Evolutionary conservation across 2,113 vertebrate species (phyloP).

Genomic region (Sardina pilchardus): DNA sequence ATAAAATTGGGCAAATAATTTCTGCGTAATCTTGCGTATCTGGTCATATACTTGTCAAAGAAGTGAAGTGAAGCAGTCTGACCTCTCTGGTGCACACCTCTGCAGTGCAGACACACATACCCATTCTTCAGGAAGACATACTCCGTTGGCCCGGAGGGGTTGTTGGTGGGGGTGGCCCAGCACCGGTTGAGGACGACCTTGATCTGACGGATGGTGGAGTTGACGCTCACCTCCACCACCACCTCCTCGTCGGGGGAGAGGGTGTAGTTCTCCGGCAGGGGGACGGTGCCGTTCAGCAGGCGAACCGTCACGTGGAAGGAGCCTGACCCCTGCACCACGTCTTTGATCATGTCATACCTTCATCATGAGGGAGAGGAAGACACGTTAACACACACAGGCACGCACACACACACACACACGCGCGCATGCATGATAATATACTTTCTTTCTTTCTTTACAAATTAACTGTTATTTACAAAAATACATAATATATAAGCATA

Average conservation of each 20-base stretch:
- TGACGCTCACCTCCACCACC: conserved; percentile 80
- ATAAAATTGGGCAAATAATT: too few species aligned
- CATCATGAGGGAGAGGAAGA: conserved; percentile 22
- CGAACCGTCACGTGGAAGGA: conserved; percentile 79
- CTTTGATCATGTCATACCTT: conserved; percentile 75
- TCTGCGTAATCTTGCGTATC: too few species aligned
- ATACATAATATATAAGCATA: too few species aligned
- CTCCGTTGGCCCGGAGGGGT: conserved; percentile 56
- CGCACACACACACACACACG: conserved; percentile 8
- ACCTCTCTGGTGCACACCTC: not conserved
- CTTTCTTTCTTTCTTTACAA: not conserved
- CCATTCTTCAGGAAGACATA: conserved; percentile 81
- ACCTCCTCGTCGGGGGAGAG: conserved; percentile 77
- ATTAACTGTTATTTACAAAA: not conserved
- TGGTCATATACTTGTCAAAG: too few species aligned
- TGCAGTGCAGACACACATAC: conserved; percentile 54
- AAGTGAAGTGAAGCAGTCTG: not conserved
- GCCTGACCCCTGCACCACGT: conserved; percentile 74
- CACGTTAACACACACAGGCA: not conserved
- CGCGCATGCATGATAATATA: not conserved
- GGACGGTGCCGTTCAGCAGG: conserved; percentile 73
- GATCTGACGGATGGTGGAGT: conserved; percentile 70
- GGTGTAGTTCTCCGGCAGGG: conserved; percentile 76
- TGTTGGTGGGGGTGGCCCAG: conserved; percentile 82
- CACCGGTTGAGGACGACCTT: conserved; percentile 83